A percentile compares a stretch with the other conserved stretches of the same genome.
Conservation (phyloP, 2,888 invertebrate genomes). For the Idaea straminata region DNA sequence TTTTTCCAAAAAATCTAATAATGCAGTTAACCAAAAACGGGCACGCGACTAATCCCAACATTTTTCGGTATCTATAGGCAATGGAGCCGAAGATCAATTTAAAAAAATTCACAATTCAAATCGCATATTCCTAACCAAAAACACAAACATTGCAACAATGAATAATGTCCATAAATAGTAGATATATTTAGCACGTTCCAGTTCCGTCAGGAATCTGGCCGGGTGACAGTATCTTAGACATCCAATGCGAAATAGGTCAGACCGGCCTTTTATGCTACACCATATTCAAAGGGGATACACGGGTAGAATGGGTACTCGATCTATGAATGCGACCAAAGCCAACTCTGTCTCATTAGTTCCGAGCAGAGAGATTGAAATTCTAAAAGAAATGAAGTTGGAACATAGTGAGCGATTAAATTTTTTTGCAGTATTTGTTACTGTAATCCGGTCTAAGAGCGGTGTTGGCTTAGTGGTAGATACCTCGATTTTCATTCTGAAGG, state of each 20-base stretch:
- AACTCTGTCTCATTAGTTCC: background rate
- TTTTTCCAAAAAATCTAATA: too few relatives aligned
- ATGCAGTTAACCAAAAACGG: too few relatives aligned
- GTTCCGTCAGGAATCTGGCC: conserved; percentile 20
- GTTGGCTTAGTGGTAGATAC: too few relatives aligned
- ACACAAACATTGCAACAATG: conserved; percentile 11
- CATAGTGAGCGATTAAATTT: background rate
- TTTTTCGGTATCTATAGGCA: too few relatives aligned
- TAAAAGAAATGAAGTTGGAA: background rate
- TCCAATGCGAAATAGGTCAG: conserved; percentile 29
- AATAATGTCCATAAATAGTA: conserved; percentile 24
- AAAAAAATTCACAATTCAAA: background rate
- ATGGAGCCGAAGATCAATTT: too few relatives aligned
- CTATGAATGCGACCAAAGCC: conserved; percentile 17
- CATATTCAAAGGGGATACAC: conserved; percentile 23
- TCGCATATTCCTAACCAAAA: background rate
- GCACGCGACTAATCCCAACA: too few relatives aligned
- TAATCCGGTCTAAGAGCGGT: too few relatives aligned
- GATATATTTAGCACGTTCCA: conserved; percentile 16
- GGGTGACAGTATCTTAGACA: conserved; percentile 29
- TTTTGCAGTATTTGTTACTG: background rate
- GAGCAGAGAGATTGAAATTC: background rate
- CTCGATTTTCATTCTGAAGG: too few relatives aligned
- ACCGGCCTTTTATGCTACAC: conserved; percentile 22
- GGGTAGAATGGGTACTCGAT: conserved; percentile 21